phyloP scores from a whole-genome alignment of 1,140 invertebrate genomes.

The Calosoma granatense region DNA sequence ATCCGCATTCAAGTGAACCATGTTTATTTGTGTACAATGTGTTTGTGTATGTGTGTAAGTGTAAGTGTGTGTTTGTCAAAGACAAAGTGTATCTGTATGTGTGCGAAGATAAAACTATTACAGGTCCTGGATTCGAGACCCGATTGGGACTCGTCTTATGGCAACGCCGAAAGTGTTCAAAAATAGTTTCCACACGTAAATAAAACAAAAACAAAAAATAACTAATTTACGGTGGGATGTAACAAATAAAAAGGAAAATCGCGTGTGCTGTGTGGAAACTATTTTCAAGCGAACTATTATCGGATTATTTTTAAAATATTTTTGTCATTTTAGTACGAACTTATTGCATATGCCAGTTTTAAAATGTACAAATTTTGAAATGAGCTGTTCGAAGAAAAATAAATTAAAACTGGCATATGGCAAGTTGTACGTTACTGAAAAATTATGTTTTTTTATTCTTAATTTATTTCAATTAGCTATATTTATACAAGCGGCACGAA shows the following conservation, averaged over 20 bases:
- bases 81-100: not conserved
- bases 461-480: constrained; percentile 3
- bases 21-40: not conserved
- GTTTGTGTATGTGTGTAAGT: not conserved
- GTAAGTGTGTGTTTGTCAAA: not conserved
- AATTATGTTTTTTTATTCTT: not conserved
- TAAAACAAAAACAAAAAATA: not conserved
- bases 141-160: not conserved
- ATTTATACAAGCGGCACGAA: constrained; percentile 3
- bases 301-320: constrained; percentile 1
- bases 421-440: not conserved
- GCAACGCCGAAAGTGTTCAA: constrained; percentile 1
- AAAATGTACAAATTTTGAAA: not conserved
- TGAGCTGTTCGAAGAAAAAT: not conserved
- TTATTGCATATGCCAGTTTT: not conserved
- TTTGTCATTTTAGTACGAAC: not conserved
- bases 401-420: not conserved
- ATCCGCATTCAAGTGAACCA: constrained; percentile 1
- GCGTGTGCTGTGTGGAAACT: not conserved
- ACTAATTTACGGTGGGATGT: not conserved
- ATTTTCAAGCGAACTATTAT: not conserved
- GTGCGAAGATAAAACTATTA: constrained; percentile 4
- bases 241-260: not conserved
- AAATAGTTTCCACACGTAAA: not conserved
- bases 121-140: not conserved